These are phyloP conservation scores for Drosophila yooni DNA, from an alignment of 2,888 invertebrate genomes.

Conservation along the genomic window DNA sequence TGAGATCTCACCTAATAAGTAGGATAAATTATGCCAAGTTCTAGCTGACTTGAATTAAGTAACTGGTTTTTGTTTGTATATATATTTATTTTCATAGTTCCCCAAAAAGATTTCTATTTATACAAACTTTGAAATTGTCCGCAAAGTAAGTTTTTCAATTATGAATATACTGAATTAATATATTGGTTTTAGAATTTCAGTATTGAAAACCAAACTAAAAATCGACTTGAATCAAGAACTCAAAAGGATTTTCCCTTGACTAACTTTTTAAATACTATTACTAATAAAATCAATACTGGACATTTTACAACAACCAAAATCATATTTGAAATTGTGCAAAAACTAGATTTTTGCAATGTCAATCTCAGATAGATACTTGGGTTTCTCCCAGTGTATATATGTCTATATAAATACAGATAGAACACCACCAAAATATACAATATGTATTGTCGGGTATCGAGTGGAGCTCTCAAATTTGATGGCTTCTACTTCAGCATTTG, in stretches of 20 bases:
- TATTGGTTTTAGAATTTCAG: not conserved
- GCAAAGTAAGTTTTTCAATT: not conserved
- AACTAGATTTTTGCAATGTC: not conserved
- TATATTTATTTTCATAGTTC: not conserved
- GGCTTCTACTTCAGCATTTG: conserved; percentile 71
- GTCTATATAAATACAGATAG: not conserved
- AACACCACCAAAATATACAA: conserved; percentile 33
- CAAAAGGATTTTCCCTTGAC: not conserved
- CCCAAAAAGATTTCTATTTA: not conserved
- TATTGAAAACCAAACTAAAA: not conserved
- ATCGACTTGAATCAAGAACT: not conserved
- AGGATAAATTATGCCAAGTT: not conserved
- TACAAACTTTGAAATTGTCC: not conserved
- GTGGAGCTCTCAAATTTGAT: conserved; percentile 78
- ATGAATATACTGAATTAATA: not conserved
- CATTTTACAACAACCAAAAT: not conserved
- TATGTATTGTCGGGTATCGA: conserved; percentile 54
- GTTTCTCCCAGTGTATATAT: not conserved
- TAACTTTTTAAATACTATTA: not conserved
- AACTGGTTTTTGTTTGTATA: too few relatives aligned
- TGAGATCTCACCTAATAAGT: not conserved
- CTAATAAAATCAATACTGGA: not conserved
- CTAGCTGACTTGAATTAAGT: not conserved
- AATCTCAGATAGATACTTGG: not conserved
- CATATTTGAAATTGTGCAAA: not conserved